phyloP scores from a whole-genome alignment of 2,797 vertebrate genomes.

The Myotis myotis region DNA sequence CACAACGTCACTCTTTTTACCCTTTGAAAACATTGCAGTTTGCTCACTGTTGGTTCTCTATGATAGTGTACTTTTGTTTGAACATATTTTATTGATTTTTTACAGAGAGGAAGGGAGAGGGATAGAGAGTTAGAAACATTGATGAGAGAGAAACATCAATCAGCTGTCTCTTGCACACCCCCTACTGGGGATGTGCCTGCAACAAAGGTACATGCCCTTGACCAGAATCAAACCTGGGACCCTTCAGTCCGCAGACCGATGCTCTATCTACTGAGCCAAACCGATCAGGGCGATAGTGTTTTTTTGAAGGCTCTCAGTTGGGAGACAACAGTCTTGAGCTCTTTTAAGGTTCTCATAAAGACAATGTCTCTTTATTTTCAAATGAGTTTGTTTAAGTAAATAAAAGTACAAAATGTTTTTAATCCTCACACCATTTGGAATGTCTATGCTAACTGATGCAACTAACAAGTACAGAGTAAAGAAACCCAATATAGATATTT shows the following conservation, averaged over 20 bases:
- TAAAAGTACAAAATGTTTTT: not conserved
- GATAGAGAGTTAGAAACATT: too few species aligned
- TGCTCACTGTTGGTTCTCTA: not conserved
- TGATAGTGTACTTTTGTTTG: too few species aligned
- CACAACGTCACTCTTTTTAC: not conserved
- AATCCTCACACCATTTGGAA: not conserved
- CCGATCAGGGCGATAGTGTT: too few species aligned
- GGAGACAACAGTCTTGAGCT: not conserved
- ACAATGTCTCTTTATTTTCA: not conserved
- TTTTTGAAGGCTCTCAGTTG: not conserved
- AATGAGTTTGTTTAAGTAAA: not conserved
- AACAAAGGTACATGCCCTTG: too few species aligned
- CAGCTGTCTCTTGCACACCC: too few species aligned
- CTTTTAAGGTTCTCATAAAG: not conserved
- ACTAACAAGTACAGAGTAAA: not conserved
- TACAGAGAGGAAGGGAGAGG: too few species aligned
- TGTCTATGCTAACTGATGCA: not conserved
- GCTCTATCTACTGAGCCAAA: too few species aligned
- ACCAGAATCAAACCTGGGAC: too few species aligned
- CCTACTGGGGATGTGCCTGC: too few species aligned
- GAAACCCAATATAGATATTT: not conserved
- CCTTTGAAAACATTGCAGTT: not conserved
- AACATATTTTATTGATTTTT: too few species aligned
- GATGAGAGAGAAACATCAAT: too few species aligned
- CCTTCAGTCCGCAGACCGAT: too few species aligned